Evolutionary conservation across 2,888 invertebrate genomes (phyloP).

Genomic region (Cacoxenus indagator): DNA sequence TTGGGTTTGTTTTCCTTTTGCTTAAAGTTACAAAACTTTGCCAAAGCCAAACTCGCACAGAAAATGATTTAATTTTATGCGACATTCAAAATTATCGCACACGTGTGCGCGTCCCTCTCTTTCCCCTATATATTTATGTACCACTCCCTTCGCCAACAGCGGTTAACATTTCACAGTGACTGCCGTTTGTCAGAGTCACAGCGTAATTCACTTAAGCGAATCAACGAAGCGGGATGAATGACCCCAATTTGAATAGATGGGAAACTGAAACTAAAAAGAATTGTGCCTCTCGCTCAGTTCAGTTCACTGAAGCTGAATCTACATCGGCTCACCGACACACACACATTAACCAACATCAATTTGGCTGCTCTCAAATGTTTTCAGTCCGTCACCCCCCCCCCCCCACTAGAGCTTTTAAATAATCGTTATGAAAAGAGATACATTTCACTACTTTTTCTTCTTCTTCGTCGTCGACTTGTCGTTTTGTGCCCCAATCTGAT

Average conservation of each 20-base stretch:
- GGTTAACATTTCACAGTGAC: background rate
- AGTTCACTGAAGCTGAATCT: background rate
- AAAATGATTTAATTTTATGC: too few species aligned
- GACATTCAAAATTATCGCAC: too few species aligned
- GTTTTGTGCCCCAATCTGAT: background rate
- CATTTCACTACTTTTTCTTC: background rate
- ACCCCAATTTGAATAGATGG: slow-evolving; percentile 59
- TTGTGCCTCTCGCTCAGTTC: background rate
- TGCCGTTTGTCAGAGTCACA: slow-evolving; percentile 3
- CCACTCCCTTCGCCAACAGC: background rate
- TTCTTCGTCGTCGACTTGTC: background rate
- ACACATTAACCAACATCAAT: too few species aligned
- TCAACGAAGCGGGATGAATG: slow-evolving; percentile 66
- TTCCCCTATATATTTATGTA: too few species aligned
- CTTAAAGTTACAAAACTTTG: background rate
- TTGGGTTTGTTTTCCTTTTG: background rate
- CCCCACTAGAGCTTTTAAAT: too few species aligned
- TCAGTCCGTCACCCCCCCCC: too few species aligned
- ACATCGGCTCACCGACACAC: too few species aligned
- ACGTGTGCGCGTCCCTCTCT: too few species aligned
- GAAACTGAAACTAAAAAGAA: slow-evolving; percentile 17
- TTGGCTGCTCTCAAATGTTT: too few species aligned
- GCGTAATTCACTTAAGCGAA: slow-evolving; percentile 64
- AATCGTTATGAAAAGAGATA: background rate
- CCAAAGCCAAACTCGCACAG: background rate